Base-by-base conservation (phyloP, 1,140 invertebrate genomes). In the Lepeophtheirus salmonis region DNA sequence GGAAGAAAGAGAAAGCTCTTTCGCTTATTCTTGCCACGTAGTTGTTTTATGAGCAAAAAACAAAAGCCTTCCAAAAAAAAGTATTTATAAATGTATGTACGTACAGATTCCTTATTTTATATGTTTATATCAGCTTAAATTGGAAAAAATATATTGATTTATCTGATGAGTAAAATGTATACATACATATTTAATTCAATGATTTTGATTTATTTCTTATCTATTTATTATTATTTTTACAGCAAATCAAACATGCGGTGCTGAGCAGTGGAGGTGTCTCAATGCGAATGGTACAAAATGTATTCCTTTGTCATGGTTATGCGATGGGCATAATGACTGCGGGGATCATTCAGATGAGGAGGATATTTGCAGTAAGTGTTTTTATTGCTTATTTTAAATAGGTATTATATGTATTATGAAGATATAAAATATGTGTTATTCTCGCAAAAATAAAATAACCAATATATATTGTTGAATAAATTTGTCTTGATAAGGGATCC, bases 321-420 rank as follows among this genome's bases (percentile, higher is more conserved):
- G 86, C 68, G 80, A 89, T 68, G 81, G 81, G 64, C 78, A 80
- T 26, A 81, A 80, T 24, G 85, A 90, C 69, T 90, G 86, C 67
- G 81, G 82, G 13, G 79, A 82, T 62, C 84, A 81, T 74, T 80
- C 85, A 66, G 86, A 90, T 66, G 86, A 89, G 69, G 13, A 49
- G 12, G 30, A 41, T 41, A 41, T 23, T 3, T 62, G 56, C 41
- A 51, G 50, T 54, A 61, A 61, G 50, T 24, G n/a, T n/a, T n/a
- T n/a, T n/a, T n/a, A n/a, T n/a, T n/a, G n/a, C n/a, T 14, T 17
- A 41, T 50, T 10, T 3, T n/a, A 26, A 14, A 41, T 14, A 3
- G 2, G 1, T 30, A 17, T 57, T 26, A 21, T n/a, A 18, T 2
- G 16, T 13, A 6, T 26, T 20, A 54, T 3, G 52, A 50, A 10